Base-by-base conservation (phyloP, 2,797 vertebrate species). In the Chelonia mydas region DNA sequence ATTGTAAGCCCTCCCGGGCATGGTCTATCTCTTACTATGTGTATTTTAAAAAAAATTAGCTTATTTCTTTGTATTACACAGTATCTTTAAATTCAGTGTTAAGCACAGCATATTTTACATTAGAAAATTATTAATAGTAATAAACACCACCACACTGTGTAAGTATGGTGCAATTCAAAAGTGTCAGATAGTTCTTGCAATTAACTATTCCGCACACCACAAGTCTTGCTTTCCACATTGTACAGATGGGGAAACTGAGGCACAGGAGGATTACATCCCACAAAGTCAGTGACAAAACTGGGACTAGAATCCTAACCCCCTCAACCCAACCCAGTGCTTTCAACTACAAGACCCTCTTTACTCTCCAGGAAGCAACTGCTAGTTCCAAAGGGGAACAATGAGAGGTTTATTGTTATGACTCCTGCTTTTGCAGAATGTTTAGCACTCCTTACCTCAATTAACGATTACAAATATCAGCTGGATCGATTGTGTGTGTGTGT, bases 391-490 rank as follows among this genome's bases (percentile, higher is more conserved):
- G 90, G 93, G 91, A 83, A 77, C 74, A 84, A 96, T 91, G 55
- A n/a, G 50, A 94, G 87, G 51, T 88, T 96, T 91, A 94, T 90
- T 88, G 2, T 84, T 59, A 83, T 94, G 88, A 92, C 95, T 96
- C 94, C 93, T 96, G 57, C 84, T 92, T 94, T n/a, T 83, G 47
- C 86, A 81, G 86, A 78, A 47, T 82, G 92, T 23, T 90, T 92
- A 87, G 89, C 89, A 97, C 55, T 54, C 87, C 31, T 95, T 61
- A 90, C 93, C 49, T 96, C 95, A 80, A 90, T 96, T 96, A 87
- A 93, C 95, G 96, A 95, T 72, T 95, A 84, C 96, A 91, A 94
- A 92, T 89, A 90, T 96, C 84, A 95, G 72, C 77, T 92, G 57
- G 53, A 93, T 81, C 87, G 90, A 61, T 41, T 15, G 49, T 50